phyloP scores from a whole-genome alignment of 2,113 vertebrate genomes.

The Melanostigma gelatinosum region DNA sequence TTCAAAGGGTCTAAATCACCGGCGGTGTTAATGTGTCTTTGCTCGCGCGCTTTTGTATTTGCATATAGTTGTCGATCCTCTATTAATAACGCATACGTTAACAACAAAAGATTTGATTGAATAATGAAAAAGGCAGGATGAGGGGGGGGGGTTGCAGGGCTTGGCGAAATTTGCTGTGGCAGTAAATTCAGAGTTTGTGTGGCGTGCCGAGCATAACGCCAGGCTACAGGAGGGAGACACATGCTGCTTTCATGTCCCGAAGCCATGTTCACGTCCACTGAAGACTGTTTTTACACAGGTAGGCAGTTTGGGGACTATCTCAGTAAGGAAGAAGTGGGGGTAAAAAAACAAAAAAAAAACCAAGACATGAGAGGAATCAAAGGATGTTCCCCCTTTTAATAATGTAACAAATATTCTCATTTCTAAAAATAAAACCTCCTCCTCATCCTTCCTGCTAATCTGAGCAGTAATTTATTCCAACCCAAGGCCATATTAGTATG shows the following conservation, averaged over 20 bases:
- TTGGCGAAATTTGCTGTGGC: constrained; percentile 78
- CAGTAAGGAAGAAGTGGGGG: constrained; percentile 57
- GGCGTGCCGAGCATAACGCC: constrained; percentile 64
- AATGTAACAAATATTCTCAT: constrained; percentile 85
- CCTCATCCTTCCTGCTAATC: constrained; percentile 86
- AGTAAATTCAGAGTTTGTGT: constrained; percentile 76
- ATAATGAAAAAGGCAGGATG: constrained; percentile 61
- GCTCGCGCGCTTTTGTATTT: constrained; percentile 21
- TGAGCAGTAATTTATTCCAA: constrained; percentile 83
- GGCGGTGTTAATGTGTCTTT: background rate
- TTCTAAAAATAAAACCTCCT: constrained; percentile 84
- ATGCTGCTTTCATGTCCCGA: constrained; percentile 76
- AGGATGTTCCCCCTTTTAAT: constrained; percentile 83
- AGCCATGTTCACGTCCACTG: constrained; percentile 78
- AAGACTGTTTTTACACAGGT: constrained; percentile 84
- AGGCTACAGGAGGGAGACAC: constrained; percentile 70
- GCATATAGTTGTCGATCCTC: constrained; percentile 30
- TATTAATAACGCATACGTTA: constrained; percentile 51
- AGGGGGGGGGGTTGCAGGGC: constrained; percentile 10
- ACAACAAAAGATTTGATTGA: constrained; percentile 69
- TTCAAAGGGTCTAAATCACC: constrained; percentile 17
- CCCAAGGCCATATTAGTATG: constrained; percentile 85
- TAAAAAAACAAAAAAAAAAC: constrained; percentile 44
- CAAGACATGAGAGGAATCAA: constrained; percentile 76
- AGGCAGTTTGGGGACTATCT: constrained; percentile 82